Evolutionary conservation across 2,113 vertebrate genomes (phyloP).

Genomic region (Corynorhinus townsendii): DNA sequence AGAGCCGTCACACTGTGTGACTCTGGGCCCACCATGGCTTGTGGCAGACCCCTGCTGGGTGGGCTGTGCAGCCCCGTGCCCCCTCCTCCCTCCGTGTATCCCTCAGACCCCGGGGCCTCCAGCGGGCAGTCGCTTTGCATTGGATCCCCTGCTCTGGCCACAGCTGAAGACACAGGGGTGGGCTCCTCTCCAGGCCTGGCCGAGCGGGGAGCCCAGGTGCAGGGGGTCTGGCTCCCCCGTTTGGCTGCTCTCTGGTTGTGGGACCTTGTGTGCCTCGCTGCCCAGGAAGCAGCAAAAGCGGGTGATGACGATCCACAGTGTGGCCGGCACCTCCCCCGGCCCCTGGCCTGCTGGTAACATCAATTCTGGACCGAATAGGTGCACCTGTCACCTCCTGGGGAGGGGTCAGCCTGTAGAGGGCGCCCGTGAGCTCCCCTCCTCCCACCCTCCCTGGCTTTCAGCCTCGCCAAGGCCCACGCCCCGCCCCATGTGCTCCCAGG

Average conservation of each 20-base stretch:
- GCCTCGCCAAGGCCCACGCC: neutral
- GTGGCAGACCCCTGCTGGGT: fast-evolving
- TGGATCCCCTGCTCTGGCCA: neutral
- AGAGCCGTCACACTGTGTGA: neutral
- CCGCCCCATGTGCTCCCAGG: neutral
- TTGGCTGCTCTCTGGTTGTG: fast-evolving
- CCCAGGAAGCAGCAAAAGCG: fast-evolving
- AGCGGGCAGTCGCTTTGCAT: fast-evolving
- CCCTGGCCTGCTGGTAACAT: too few relatives aligned
- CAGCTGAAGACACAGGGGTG: neutral
- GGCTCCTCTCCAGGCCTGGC: neutral
- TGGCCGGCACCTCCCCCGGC: fast-evolving
- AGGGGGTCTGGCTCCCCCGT: neutral
- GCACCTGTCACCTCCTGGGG: neutral
- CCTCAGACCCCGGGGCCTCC: neutral
- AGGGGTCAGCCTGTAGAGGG: fast-evolving
- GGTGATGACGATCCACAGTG: fast-evolving
- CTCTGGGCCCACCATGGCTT: fast-evolving
- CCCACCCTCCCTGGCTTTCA: neutral
- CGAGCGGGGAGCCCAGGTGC: fast-evolving
- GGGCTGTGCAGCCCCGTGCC: neutral
- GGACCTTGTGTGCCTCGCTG: fast-evolving
- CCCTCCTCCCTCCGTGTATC: fast-evolving
- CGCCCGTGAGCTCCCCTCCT: neutral
- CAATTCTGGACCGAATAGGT: neutral